phyloP scores from a whole-genome alignment of 2,113 vertebrate species.

The Chunga burmeisteri region DNA sequence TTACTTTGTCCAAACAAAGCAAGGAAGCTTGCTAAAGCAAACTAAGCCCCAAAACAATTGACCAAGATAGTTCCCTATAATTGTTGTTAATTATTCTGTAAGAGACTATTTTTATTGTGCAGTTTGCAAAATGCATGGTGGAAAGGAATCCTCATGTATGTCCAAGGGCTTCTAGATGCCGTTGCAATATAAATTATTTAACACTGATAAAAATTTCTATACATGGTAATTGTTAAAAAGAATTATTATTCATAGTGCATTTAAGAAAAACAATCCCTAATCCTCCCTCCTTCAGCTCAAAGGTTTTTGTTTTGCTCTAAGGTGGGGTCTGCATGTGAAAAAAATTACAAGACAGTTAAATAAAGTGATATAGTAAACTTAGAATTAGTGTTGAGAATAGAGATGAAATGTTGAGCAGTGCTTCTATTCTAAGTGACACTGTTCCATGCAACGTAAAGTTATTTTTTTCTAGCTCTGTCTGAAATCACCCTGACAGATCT shows the following conservation, averaged over 20 bases:
- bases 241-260: neutral
- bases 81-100: neutral
- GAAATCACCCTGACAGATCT: slow-evolving; percentile 11
- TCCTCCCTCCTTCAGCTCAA: neutral
- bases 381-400: neutral
- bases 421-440: neutral
- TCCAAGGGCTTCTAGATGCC: neutral
- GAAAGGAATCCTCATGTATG: neutral
- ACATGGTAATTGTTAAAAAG: neutral
- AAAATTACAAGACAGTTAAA: neutral
- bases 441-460: neutral
- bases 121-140: neutral
- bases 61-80: neutral
- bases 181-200: neutral
- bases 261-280: neutral
- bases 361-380: neutral
- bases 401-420: neutral
- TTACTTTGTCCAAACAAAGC: neutral
- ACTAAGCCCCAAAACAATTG: neutral
- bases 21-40: neutral
- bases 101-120: neutral
- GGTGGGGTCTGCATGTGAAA: neutral
- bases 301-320: neutral
- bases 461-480: neutral
- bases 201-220: neutral